Conservation (phyloP, 2,888 invertebrate genomes). For the Enchytraeus crypticus region DNA sequence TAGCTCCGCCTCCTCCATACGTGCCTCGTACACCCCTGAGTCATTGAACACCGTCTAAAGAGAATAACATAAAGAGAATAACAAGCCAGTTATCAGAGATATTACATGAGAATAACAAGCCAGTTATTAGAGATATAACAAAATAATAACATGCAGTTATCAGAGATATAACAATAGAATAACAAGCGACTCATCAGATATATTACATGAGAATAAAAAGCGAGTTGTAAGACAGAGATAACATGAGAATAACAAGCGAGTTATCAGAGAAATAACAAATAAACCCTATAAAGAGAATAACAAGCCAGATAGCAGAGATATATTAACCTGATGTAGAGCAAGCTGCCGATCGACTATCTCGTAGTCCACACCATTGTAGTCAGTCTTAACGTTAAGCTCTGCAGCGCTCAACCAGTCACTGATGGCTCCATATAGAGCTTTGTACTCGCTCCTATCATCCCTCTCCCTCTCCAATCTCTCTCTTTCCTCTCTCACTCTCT, state of each 20-base stretch:
- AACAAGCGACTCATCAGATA: not conserved
- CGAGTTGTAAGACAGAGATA: no score
- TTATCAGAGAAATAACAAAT: no score
- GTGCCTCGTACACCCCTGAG: no score
- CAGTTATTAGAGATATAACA: no score
- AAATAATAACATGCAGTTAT: not conserved
- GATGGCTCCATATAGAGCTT: slow-evolving; percentile 35
- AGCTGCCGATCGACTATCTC: slow-evolving; percentile 72
- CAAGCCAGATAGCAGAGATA: not conserved
- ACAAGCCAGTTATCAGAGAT: not conserved
- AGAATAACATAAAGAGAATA: not conserved
- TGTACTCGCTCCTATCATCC: slow-evolving; percentile 35
- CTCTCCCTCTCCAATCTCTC: slow-evolving; percentile 35
- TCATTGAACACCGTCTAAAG: not conserved
- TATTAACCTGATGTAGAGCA: slow-evolving; percentile 67
- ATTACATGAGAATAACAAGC: not conserved
- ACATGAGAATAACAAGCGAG: no score
- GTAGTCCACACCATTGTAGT: slow-evolving; percentile 77
- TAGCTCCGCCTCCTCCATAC: no score
- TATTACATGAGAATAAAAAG: not conserved
- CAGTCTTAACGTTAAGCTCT: slow-evolving; percentile 51
- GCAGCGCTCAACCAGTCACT: slow-evolving; percentile 40
- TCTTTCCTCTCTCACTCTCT: slow-evolving; percentile 36
- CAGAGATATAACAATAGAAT: not conserved
- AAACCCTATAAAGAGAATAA: not conserved